Base-by-base conservation (phyloP, 1,140 invertebrate genomes). In the Asbolus verrucosus region DNA sequence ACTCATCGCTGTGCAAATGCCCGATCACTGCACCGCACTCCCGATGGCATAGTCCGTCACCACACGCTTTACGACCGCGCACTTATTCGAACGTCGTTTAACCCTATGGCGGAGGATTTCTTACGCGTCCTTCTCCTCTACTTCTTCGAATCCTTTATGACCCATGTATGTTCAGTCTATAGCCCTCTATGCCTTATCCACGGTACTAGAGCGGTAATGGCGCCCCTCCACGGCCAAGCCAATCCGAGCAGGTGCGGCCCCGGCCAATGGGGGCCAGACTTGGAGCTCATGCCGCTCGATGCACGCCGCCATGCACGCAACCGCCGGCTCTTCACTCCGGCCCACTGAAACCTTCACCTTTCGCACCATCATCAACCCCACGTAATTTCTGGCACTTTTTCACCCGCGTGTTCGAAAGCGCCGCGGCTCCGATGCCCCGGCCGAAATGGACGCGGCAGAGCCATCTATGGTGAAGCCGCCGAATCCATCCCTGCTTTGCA, bases 1-100 rank as follows among this genome's bases (percentile, higher is more conserved):
- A 91, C 91, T 95, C 94, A 96, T 95, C 87, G 88, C 89, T 75
- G n/a, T n/a, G n/a, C n/a, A n/a, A n/a, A n/a, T n/a, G n/a, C n/a
- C 72, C 71, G 63, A 73, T 63, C 54, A 73, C 73, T 76, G 75
- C 74, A 69, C 39, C 74, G 74, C 75, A 75, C 79, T 80, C 79
- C 75, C 50, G 68, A 73, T 77, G 73, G 76, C 79, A 80, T 80
- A 78, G 74, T 81, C 74, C 70, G 65, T 15, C 27, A 54, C 70
- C 71, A 71, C 74, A 69, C 70, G 67, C 70, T 79, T 77, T 78
- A 78, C 75, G 76, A 76, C 69, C 80, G 77, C 77, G 72, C 77
- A 77, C 77, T 77, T 73, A 73, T 73, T 76, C 31, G 73, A 76
- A 71, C 73, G 74, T 75, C 78, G 76, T 80, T 79, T 79, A 79